These are phyloP conservation scores for Acanthosoma haemorrhoidale DNA, from an alignment of 2,888 invertebrate species.

Conservation along the genomic window DNA sequence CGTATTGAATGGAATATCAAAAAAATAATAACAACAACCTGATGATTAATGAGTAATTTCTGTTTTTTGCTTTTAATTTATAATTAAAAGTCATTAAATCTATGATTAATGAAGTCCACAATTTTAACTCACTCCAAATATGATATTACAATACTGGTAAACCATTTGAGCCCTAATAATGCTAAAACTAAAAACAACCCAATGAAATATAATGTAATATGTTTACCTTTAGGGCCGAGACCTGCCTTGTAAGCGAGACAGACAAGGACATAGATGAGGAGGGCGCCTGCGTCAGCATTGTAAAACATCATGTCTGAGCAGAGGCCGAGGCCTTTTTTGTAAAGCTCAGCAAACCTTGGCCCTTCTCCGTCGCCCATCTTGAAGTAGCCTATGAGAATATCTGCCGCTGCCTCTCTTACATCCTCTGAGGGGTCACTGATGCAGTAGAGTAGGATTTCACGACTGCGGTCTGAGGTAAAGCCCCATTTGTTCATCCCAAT, in stretches of 20 bases:
- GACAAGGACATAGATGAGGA: constrained; percentile 42
- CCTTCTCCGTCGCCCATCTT: constrained; percentile 34
- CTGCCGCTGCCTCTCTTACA: constrained; percentile 53
- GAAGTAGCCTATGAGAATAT: constrained; percentile 52
- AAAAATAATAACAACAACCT: no score
- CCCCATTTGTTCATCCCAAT: constrained; percentile 47
- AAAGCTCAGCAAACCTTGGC: constrained; percentile 35
- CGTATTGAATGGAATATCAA: no score
- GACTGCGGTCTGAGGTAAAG: constrained; percentile 47
- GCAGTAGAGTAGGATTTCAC: constrained; percentile 51
- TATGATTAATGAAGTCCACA: no score
- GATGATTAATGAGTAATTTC: no score
- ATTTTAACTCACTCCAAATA: no score
- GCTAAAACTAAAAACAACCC: background rate
- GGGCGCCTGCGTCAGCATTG: constrained; percentile 48
- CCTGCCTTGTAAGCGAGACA: constrained; percentile 36
- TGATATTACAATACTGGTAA: no score
- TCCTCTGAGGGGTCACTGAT: constrained; percentile 59
- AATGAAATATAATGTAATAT: background rate
- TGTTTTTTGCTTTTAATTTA: no score
- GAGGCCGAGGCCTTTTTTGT: constrained; percentile 46
- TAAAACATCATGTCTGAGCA: constrained; percentile 50
- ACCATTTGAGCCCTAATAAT: no score
- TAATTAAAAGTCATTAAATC: no score
- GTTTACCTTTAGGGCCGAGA: constrained; percentile 10